A percentile compares a stretch with the other conserved stretches of the same genome.
phyloP scores from a whole-genome alignment of 2,797 vertebrate species.

The Knipowitschia caucasica region DNA sequence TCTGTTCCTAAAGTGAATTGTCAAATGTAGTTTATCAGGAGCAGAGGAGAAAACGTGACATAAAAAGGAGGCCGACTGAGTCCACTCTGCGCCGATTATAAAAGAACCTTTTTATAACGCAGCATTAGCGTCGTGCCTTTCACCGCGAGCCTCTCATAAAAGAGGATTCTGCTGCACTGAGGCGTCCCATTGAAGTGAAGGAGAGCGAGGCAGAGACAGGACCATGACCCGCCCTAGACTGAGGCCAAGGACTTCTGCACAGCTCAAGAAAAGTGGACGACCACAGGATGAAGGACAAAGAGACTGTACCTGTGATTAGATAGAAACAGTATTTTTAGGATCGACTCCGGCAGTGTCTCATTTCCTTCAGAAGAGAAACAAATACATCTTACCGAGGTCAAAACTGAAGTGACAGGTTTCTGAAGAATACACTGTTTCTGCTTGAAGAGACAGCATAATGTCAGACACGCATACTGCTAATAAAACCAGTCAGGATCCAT shows the following conservation, averaged over 20 bases:
- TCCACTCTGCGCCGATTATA: neutral
- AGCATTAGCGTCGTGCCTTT: neutral
- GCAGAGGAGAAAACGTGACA: no score
- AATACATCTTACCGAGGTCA: no score
- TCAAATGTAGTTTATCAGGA: no score
- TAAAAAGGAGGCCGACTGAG: no score
- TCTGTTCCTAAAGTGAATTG: no score
- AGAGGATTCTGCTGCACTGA: constrained; percentile 3
- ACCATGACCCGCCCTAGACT: neutral
- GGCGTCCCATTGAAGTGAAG: neutral
- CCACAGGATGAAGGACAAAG: neutral
- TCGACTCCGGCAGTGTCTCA: neutral
- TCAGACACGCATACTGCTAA: no score
- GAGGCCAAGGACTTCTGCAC: neutral
- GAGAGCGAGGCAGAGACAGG: neutral
- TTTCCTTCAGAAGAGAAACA: neutral
- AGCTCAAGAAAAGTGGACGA: neutral
- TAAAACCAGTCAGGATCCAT: no score
- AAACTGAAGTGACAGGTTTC: no score
- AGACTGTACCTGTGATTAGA: neutral
- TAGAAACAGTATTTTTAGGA: constrained; percentile 7
- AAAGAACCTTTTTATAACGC: neutral
- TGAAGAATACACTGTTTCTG: no score
- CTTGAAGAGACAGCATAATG: no score
- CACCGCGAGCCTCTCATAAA: neutral